phyloP scores from a whole-genome alignment of 2,797 vertebrate species.

The Sibirionetta formosa region DNA sequence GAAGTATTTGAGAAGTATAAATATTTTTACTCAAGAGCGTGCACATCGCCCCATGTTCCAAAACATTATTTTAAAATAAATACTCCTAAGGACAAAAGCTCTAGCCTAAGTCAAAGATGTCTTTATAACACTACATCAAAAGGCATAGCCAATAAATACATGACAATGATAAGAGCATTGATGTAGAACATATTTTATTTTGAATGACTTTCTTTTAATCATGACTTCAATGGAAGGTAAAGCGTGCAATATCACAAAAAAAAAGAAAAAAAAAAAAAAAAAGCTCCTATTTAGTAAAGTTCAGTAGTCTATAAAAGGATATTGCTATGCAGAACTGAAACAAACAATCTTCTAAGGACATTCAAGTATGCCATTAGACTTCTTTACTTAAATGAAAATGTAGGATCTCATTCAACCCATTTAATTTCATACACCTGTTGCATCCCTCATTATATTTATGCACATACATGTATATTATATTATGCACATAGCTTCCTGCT shows the following conservation, averaged over 20 bases:
- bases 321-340: background rate
- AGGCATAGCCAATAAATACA: background rate
- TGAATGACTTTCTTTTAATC: background rate
- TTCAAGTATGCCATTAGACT: background rate
- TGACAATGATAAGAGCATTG: background rate
- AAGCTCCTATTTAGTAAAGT: background rate
- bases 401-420: background rate
- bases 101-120: background rate
- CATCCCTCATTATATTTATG: background rate
- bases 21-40: background rate
- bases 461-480: too few species aligned
- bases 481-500: background rate
- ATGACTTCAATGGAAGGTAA: background rate
- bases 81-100: background rate
- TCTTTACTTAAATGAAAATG: background rate
- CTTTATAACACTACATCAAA: background rate
- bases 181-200: background rate
- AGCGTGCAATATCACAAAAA: background rate
- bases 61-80: background rate
- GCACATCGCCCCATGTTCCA: background rate
- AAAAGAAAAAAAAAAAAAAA: background rate
- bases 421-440: background rate
- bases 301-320: background rate
- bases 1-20: background rate
- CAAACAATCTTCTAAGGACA: background rate